These are phyloP conservation scores for Aphelinus atriplicis DNA, from an alignment of 1,140 invertebrate genomes.

Conservation along the genomic window DNA sequence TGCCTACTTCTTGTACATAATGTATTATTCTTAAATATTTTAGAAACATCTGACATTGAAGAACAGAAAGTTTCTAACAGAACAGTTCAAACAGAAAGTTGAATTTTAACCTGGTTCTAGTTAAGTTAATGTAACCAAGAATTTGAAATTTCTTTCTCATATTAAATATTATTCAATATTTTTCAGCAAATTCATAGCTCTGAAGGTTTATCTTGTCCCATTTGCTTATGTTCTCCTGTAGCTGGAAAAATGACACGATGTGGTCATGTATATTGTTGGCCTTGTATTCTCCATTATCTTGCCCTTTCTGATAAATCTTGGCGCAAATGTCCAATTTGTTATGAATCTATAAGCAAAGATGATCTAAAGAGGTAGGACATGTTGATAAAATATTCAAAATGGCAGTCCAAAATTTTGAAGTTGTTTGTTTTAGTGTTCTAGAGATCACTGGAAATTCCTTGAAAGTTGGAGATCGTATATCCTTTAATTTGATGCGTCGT, in stretches of 20 bases:
- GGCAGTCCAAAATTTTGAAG: conserved; percentile 43
- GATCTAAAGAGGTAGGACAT: conserved; percentile 81
- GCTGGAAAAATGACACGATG: conserved; percentile 93
- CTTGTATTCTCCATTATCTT: conserved; percentile 93
- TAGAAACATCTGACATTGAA: too few species aligned
- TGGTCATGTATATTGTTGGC: conserved; percentile 96
- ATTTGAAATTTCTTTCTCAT: too few species aligned
- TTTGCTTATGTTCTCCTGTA: conserved; percentile 85
- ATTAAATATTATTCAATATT: too few species aligned
- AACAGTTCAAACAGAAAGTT: too few species aligned
- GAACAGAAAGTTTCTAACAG: too few species aligned
- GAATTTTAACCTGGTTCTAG: too few species aligned
- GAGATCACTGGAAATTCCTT: conserved; percentile 69
- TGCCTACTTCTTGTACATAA: too few species aligned
- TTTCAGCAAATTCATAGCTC: conserved; percentile 58
- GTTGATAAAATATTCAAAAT: conserved; percentile 46
- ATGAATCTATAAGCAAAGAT: conserved; percentile 77
- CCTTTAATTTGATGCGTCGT: conserved; percentile 87
- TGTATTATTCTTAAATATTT: too few species aligned
- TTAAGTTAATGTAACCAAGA: too few species aligned
- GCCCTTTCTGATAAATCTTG: conserved; percentile 81
- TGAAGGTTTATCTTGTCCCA: conserved; percentile 86
- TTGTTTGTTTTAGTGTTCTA: conserved; percentile 66
- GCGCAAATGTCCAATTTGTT: conserved; percentile 89
- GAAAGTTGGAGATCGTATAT: conserved; percentile 78